phyloP scores from a whole-genome alignment of 2,888 invertebrate species.

The Mechanitis messenoides region DNA sequence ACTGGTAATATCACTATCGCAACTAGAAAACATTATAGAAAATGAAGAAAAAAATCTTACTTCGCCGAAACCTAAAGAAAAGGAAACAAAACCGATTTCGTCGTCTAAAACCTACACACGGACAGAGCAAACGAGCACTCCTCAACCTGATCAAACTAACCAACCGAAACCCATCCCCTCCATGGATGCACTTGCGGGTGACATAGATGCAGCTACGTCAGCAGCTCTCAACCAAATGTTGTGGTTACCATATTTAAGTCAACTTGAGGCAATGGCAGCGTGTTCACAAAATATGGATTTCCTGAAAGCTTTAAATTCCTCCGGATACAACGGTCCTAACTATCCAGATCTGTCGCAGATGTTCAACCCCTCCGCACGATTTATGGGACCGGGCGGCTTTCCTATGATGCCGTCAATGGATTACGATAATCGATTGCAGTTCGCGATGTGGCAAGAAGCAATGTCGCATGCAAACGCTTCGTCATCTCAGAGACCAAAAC shows the following conservation, averaged over 20 bases:
- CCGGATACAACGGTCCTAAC: conserved; percentile 67
- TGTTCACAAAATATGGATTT: conserved; percentile 77
- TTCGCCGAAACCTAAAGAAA: conserved; percentile 33
- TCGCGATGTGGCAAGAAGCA: conserved; percentile 84
- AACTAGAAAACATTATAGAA: conserved; percentile 80
- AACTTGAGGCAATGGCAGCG: conserved; percentile 77
- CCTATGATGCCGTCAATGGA: conserved; percentile 68
- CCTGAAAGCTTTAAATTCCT: conserved; percentile 74
- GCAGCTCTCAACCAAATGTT: conserved; percentile 84
- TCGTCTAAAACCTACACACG: conserved; percentile 39
- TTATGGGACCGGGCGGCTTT: conserved; percentile 62
- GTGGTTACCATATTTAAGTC: conserved; percentile 83
- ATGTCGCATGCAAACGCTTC: conserved; percentile 73
- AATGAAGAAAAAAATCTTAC: conserved; percentile 58
- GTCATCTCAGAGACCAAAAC: conserved; percentile 54
- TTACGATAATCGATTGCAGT: conserved; percentile 74
- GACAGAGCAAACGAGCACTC: conserved; percentile 40
- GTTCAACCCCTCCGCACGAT: conserved; percentile 62
- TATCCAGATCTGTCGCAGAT: conserved; percentile 72
- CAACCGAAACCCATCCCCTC: conserved; percentile 57
- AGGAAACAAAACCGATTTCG: conserved; percentile 41
- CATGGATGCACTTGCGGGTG: conserved; percentile 73
- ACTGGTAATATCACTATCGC: conserved; percentile 84
- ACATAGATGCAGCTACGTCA: conserved; percentile 82
- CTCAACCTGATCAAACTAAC: conserved; percentile 34